These are phyloP conservation scores for Hypotaenidia philippensis DNA, from an alignment of 2,797 vertebrate genomes.

Conservation along the genomic window DNA sequence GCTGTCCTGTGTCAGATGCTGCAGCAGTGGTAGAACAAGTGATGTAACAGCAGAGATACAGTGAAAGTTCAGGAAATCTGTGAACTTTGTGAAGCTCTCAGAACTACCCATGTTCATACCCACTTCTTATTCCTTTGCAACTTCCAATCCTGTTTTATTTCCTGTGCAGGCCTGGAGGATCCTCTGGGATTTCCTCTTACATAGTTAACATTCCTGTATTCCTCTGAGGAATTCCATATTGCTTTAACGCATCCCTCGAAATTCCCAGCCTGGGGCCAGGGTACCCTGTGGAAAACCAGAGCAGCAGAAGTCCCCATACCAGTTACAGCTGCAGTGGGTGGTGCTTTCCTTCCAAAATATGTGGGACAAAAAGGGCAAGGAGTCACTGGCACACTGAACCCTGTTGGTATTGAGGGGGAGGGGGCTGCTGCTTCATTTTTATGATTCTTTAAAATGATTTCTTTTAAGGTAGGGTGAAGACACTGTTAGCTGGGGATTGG, in stretches of 20 bases:
- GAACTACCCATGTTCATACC: neutral
- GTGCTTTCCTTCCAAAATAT: neutral
- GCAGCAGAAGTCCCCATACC: neutral
- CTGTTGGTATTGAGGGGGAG: neutral
- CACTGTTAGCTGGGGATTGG: neutral
- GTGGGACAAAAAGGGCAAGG: neutral
- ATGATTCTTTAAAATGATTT: fast-evolving
- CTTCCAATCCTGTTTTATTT: neutral
- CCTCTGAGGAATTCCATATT: neutral
- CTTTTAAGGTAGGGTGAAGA: neutral
- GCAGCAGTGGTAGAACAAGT: neutral
- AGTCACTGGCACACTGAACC: neutral
- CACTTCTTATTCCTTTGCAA: neutral
- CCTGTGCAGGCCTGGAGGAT: neutral
- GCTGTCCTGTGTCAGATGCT: neutral
- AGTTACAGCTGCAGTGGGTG: neutral
- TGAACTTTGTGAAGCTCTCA: neutral
- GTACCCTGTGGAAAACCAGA: neutral
- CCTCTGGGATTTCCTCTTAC: neutral
- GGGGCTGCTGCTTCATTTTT: too few relatives aligned
- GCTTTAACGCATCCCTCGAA: neutral
- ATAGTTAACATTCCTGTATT: neutral
- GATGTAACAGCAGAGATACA: neutral
- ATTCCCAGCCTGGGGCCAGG: neutral
- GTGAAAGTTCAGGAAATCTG: neutral